These are phyloP conservation scores for Muricea muricata DNA, from an alignment of 92 coral and sea anemone species.

Conservation along the genomic window DNA sequence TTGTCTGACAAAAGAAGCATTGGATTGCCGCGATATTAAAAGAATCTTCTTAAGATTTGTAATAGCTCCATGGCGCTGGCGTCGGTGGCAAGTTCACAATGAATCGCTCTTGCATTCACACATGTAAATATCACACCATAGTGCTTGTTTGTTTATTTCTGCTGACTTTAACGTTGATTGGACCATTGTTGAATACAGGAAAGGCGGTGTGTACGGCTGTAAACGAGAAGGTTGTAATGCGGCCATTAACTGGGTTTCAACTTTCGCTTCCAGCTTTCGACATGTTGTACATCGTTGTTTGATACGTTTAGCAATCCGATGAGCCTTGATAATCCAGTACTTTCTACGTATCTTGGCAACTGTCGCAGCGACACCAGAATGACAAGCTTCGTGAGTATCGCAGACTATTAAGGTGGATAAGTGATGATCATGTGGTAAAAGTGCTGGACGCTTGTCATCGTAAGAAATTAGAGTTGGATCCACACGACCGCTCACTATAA, in stretches of 20 bases:
- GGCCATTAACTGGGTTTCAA: constrained; percentile 5
- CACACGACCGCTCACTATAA: constrained; percentile 56
- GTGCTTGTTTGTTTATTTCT: background rate
- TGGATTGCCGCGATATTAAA: background rate
- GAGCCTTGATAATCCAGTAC: constrained; percentile 48
- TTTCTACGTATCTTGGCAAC: constrained; percentile 53
- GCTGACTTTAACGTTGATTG: background rate
- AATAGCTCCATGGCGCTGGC: background rate
- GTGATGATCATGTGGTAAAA: constrained; percentile 51
- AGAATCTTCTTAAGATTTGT: too few species aligned
- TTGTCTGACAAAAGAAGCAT: background rate
- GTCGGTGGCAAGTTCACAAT: background rate
- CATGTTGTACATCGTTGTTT: too few species aligned
- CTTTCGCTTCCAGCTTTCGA: constrained; percentile 19
- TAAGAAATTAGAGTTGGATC: constrained; percentile 36
- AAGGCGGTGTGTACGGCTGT: background rate
- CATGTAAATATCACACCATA: background rate
- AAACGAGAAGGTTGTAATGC: background rate
- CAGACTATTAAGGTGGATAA: constrained; percentile 30
- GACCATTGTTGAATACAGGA: background rate
- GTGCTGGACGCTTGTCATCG: constrained; percentile 52
- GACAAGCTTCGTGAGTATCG: too few species aligned
- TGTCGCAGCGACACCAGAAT: constrained; percentile 5
- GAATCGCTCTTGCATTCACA: background rate
- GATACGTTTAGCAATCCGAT: constrained; percentile 34